Conservation (phyloP, 2,888 invertebrate genomes). For the Hedychridium roseum region DNA sequence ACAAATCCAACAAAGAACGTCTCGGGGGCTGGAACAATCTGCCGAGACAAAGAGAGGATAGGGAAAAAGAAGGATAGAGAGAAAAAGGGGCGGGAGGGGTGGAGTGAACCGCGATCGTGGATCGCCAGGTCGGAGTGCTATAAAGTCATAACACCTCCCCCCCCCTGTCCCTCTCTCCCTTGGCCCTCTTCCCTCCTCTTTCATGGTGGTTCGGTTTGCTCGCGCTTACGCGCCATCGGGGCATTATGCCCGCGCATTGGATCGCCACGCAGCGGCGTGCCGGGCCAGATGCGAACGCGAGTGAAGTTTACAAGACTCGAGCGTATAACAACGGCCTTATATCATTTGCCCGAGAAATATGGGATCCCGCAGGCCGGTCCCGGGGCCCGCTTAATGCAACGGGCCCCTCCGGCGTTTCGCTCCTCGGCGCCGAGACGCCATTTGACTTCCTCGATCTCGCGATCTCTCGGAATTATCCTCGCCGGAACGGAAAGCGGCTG, state of each 20-base stretch:
- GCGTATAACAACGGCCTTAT: conserved; percentile 51
- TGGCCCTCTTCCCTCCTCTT: not conserved
- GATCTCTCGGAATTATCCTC: too few species aligned
- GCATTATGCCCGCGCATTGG: too few species aligned
- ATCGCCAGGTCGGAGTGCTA: conserved; percentile 39
- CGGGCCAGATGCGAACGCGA: conserved; percentile 42
- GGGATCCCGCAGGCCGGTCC: conserved; percentile 35
- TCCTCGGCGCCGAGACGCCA: too few species aligned
- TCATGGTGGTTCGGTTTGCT: conserved; percentile 3
- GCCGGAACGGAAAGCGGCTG: too few species aligned
- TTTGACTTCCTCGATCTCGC: too few species aligned
- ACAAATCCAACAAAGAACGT: conserved; percentile 21
- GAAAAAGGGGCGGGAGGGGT: conserved; percentile 19
- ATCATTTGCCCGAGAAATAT: conserved; percentile 55
- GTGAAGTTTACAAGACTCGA: conserved; percentile 53
- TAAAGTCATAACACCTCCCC: conserved; percentile 53
- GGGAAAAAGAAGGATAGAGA: conserved; percentile 14
- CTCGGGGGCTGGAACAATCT: conserved; percentile 10
- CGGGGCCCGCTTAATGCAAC: conserved; percentile 22
- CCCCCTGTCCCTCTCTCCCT: conserved; percentile 9
- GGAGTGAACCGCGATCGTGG: too few species aligned
- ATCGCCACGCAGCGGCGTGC: conserved; percentile 9
- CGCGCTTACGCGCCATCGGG: conserved; percentile 4
- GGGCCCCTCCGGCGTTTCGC: too few species aligned
- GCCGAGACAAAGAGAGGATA: conserved; percentile 34